Percentiles rank a stretch among this genome's conserved stretches.
Evolutionary conservation across 2,797 vertebrate genomes (phyloP).

Genomic region (Anguilla marmorata): DNA sequence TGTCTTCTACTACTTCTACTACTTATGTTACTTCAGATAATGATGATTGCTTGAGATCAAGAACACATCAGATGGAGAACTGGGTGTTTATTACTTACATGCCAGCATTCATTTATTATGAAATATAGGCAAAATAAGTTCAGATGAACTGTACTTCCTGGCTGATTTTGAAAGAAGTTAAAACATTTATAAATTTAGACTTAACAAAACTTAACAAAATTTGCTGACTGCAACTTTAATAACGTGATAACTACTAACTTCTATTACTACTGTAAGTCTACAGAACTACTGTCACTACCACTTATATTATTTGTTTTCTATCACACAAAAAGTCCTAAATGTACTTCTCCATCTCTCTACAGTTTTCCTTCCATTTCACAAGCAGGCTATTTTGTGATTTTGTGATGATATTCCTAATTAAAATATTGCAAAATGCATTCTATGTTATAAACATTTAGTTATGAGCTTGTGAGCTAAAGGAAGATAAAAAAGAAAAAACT

Average conservation of each 20-base stretch:
- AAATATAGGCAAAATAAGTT: not conserved
- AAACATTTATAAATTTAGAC: constrained; percentile 36
- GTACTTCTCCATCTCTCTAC: not conserved
- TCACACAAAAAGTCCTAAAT: not conserved
- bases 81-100: not conserved
- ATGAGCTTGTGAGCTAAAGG: not conserved
- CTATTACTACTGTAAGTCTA: not conserved
- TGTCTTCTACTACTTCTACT: not conserved
- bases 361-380: not conserved
- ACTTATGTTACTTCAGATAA: not conserved
- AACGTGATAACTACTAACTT: not conserved
- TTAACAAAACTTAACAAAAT: no score
- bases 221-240: not conserved
- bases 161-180: constrained; percentile 17
- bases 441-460: not conserved
- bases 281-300: not conserved
- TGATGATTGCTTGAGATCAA: not conserved
- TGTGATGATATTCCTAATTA: not conserved
- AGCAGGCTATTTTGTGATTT: not conserved
- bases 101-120: not conserved
- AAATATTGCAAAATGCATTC: not conserved
- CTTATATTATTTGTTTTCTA: not conserved
- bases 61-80: not conserved
- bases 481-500: not conserved
- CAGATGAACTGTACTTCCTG: not conserved